These are phyloP conservation scores for Chitala chitala DNA, from an alignment of 2,113 vertebrate genomes.

Conservation along the genomic window DNA sequence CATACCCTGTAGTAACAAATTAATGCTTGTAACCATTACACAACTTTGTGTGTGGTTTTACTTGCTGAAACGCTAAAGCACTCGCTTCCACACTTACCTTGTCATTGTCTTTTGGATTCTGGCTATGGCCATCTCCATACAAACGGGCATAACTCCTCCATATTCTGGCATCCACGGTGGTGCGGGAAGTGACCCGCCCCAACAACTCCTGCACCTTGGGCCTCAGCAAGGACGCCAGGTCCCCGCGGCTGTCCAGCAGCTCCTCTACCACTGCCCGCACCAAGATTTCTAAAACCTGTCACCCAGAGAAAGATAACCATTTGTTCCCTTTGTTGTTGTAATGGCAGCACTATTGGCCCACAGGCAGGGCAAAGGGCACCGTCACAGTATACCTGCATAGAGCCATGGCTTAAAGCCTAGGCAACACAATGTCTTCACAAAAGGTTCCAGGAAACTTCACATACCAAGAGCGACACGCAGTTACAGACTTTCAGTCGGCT, in stretches of 20 bases:
- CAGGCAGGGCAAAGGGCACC: background rate
- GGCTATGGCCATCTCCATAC: slow-evolving; percentile 70
- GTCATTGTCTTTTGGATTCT: slow-evolving; percentile 69
- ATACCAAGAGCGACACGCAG: no score
- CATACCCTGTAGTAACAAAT: no score
- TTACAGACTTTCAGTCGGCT: no score
- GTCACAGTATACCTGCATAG: background rate
- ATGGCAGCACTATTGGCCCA: background rate
- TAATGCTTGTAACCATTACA: no score
- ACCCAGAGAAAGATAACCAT: background rate
- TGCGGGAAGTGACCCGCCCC: slow-evolving; percentile 79
- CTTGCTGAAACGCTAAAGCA: no score
- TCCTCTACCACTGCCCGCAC: slow-evolving; percentile 71
- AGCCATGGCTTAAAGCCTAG: no score
- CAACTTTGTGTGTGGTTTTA: no score
- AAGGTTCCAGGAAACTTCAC: no score
- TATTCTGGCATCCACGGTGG: slow-evolving; percentile 72
- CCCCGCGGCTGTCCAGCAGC: slow-evolving; percentile 64
- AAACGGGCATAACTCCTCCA: slow-evolving; percentile 83
- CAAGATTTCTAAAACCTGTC: slow-evolving; percentile 81
- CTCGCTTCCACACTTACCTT: slow-evolving; percentile 62
- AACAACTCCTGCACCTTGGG: slow-evolving; percentile 78
- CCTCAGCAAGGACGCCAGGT: slow-evolving; percentile 50
- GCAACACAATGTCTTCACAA: no score
- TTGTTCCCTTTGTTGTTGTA: background rate